phyloP scores from a whole-genome alignment of 2,113 vertebrate species.

The Scolopax mira region DNA sequence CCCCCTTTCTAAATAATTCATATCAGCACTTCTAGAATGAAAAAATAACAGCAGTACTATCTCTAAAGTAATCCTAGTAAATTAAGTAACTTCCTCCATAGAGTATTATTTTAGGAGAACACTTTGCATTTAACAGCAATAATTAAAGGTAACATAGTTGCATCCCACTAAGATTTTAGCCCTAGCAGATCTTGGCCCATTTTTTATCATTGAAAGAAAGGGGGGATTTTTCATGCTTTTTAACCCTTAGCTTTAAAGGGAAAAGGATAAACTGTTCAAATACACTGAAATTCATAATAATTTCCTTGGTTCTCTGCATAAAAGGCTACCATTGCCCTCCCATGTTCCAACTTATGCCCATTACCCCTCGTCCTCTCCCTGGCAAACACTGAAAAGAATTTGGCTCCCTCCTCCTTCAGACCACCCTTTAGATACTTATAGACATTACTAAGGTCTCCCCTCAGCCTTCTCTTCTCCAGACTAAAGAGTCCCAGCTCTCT shows the following conservation, averaged over 20 bases:
- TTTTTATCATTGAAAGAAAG: background rate
- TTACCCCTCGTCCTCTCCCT: no score
- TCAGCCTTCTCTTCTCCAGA: no score
- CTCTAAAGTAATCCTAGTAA: background rate
- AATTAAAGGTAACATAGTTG: background rate
- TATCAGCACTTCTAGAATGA: background rate
- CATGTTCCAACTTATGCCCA: no score
- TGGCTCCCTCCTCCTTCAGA: no score
- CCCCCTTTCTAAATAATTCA: background rate
- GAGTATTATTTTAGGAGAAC: background rate
- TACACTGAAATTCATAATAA: background rate
- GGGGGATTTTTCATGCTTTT: background rate
- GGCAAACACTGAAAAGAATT: no score
- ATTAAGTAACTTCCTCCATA: background rate
- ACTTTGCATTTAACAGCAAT: background rate
- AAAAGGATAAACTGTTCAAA: background rate
- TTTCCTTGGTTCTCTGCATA: background rate
- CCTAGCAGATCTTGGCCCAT: no score
- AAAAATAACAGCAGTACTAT: background rate
- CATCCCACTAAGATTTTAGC: background rate
- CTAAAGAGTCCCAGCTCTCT: no score
- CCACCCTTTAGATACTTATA: no score
- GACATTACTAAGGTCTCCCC: no score
- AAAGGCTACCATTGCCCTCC: no score
- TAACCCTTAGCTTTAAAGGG: background rate